Conservation (phyloP, 2,113 vertebrate species). For the Gymnobelideus leadbeateri region DNA sequence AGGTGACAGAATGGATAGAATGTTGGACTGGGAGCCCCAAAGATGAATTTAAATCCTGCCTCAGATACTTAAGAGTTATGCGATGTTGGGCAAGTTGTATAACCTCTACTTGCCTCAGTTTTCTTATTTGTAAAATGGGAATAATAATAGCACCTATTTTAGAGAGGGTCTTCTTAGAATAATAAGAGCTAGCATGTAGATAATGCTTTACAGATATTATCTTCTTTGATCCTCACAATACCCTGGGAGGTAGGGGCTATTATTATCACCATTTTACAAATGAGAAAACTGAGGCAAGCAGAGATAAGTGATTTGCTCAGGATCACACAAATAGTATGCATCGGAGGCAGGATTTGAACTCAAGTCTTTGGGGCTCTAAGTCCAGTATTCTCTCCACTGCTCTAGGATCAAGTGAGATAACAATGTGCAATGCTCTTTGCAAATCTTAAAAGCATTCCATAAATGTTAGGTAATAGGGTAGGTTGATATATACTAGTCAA, state of each 20-base stretch:
- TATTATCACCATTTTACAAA: neutral
- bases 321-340: neutral
- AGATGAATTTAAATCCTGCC: too few species aligned
- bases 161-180: too few species aligned
- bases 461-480: too few species aligned
- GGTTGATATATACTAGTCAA: too few species aligned
- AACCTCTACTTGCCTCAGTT: too few species aligned
- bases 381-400: neutral
- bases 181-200: neutral
- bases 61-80: too few species aligned
- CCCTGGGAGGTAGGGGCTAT: neutral
- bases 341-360: neutral
- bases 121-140: too few species aligned
- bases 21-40: too few species aligned
- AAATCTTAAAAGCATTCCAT: neutral
- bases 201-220: neutral
- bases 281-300: neutral
- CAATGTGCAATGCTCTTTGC: neutral
- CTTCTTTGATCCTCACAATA: too few species aligned
- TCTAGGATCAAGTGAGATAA: neutral
- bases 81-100: too few species aligned
- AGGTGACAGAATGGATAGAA: neutral
- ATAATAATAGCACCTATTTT: too few species aligned
- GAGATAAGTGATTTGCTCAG: neutral
- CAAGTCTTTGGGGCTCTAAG: neutral